Evolutionary conservation across 2,888 invertebrate species (phyloP), one percentile per base, ranked within the genome.

Genomic region (Cartodere bifasciata): DNA sequence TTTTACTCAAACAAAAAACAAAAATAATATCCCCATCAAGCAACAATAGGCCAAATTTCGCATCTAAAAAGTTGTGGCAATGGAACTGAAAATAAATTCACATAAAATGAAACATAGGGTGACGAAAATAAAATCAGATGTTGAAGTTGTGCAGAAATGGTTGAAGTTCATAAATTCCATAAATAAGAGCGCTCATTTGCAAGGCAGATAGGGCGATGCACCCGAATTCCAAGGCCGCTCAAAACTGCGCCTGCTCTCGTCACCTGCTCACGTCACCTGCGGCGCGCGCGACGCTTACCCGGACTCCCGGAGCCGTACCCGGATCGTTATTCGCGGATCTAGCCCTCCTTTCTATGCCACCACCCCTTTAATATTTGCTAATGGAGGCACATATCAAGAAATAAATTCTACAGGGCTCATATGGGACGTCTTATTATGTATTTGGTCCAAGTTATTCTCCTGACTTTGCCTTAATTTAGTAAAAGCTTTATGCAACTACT

Each of bases 161-260:
- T 56, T 56, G 56, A 58, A 59, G 59, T 59, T 59, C 59, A 59
- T 56, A 58, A 57, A 58, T 58, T 56, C 56, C 58, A 56, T 58
- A 57, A 59, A 58, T 58, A 56, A 57, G 56, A 55, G 48, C 40
- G 41, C 55, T 58, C 55, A 59, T 59, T 59, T 59, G 58, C 58
- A 58, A 58, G 58, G 57, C 59, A 58, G 57, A 59, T 54, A 48
- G 53, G 54, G 39, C 52, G 55, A 57, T 55, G 55, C 56, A 55
- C 53, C 52, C 49, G 46, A 46, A 43, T 46, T 41, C 52, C 56
- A 57, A 57, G 56, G 56, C 50, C 55, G 34, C 29, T 12, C 12
- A 12, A 6, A 12, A 42, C 34, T 44, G 47, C 47, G 49, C 47
- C 39, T 43, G 46, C 43, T 38, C 47, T 36, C 39, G 39, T 44